These are phyloP conservation scores for Argyrosomus japonicus DNA, from an alignment of 2,113 vertebrate species.

Conservation along the genomic window DNA sequence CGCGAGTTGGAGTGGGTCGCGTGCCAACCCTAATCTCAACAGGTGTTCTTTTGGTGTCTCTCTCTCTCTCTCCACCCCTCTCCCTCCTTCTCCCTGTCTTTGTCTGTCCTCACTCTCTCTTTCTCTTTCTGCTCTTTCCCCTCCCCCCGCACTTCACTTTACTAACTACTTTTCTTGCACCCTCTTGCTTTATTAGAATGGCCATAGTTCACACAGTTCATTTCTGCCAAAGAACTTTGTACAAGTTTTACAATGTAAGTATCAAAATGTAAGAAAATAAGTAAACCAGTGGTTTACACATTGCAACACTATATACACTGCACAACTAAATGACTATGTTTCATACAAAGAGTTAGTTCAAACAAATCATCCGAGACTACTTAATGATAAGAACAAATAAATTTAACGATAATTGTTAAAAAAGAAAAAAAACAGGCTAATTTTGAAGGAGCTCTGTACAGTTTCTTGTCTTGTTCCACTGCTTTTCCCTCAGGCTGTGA, in stretches of 20 bases:
- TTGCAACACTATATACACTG: neutral
- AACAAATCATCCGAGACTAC: neutral
- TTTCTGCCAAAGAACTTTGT: neutral
- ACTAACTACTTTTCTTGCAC: slow-evolving; percentile 1
- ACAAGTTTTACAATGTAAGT: neutral
- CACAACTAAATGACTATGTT: too few relatives aligned
- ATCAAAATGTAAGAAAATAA: neutral
- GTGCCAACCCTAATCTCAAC: slow-evolving; percentile 79
- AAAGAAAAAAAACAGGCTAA: neutral
- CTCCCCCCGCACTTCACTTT: slow-evolving; percentile 35
- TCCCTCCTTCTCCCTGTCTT: slow-evolving; percentile 29
- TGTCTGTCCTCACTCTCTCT: slow-evolving; percentile 53
- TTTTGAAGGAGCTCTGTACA: neutral
- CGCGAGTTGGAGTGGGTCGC: slow-evolving; percentile 78
- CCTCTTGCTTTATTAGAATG: neutral
- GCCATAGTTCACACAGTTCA: neutral
- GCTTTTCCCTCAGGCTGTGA: slow-evolving; percentile 9
- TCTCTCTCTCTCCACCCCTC: slow-evolving; percentile 1
- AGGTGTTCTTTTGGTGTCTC: slow-evolving; percentile 78
- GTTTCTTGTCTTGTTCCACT: neutral
- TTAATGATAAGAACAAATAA: neutral
- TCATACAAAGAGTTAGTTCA: neutral
- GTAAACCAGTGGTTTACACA: neutral
- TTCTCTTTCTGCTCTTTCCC: slow-evolving; percentile 7
- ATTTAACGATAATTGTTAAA: neutral